A percentile compares a stretch with the other conserved stretches of the same genome.
phyloP scores from a whole-genome alignment of 2,113 vertebrate genomes.

The Chelonoidis abingdonii region DNA sequence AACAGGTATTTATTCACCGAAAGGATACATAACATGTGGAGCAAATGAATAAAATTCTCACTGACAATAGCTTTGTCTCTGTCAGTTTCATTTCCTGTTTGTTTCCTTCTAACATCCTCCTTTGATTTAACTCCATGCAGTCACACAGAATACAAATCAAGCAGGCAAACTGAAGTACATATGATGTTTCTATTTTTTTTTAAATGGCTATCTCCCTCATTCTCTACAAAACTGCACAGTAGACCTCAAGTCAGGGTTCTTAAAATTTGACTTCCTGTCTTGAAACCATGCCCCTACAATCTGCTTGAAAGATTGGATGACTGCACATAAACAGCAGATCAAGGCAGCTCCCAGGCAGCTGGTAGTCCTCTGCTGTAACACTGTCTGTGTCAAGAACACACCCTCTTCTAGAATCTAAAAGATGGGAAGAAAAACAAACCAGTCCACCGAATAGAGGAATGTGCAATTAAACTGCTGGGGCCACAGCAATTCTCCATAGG shows the following conservation, averaged over 20 bases:
- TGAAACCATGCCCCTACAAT: not conserved
- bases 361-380: not conserved
- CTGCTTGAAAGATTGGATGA: not conserved
- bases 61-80: not conserved
- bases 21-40: not conserved
- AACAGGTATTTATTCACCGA: not conserved
- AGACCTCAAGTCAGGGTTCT: not conserved
- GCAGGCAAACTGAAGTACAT: not conserved
- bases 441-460: not conserved
- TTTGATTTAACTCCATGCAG: not conserved
- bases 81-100: not conserved
- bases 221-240: not conserved
- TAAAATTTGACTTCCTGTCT: not conserved
- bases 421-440: not conserved
- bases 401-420: not conserved
- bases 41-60: not conserved
- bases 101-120: not conserved
- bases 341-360: not conserved
- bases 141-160: not conserved
- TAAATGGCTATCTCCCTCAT: too few species aligned
- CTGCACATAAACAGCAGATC: not conserved
- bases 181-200: not conserved
- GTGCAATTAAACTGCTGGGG: not conserved
- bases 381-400: not conserved
- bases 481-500: not conserved